phyloP scores from a whole-genome alignment of 2,113 vertebrate genomes.

The Spilogale gracilis region DNA sequence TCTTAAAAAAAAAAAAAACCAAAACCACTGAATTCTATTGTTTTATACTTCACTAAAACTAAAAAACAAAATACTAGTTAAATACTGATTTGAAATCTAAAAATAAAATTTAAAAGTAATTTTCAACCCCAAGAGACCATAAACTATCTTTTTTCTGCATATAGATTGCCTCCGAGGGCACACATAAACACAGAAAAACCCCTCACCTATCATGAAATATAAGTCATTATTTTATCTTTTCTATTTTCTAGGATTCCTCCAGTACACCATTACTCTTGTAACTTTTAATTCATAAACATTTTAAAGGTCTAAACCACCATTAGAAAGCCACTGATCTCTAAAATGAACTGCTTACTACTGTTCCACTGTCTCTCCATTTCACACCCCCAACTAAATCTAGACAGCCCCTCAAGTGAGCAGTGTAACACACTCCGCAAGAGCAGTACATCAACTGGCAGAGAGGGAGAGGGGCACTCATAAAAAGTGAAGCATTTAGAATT shows the following conservation, averaged over 20 bases:
- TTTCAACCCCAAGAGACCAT: background rate
- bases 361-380: background rate
- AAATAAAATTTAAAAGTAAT: slow-evolving; percentile 46
- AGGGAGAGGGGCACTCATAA: background rate
- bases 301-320: background rate
- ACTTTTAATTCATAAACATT: slow-evolving; percentile 33
- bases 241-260: slow-evolving; percentile 31
- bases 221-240: slow-evolving; percentile 16
- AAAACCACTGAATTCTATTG: background rate
- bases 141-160: background rate
- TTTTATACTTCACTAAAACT: background rate
- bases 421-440: background rate
- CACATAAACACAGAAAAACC: slow-evolving; percentile 25
- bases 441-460: background rate
- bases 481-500: slow-evolving; percentile 20
- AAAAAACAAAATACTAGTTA: background rate
- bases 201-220: background rate
- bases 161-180: background rate
- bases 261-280: background rate
- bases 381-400: background rate
- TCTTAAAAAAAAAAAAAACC: too few species aligned
- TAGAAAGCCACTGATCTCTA: background rate
- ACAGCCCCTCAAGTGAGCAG: background rate
- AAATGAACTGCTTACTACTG: slow-evolving; percentile 1
- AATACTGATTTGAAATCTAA: background rate